Conservation (phyloP, 2,113 vertebrate genomes). For the Zapornia atra region DNA sequence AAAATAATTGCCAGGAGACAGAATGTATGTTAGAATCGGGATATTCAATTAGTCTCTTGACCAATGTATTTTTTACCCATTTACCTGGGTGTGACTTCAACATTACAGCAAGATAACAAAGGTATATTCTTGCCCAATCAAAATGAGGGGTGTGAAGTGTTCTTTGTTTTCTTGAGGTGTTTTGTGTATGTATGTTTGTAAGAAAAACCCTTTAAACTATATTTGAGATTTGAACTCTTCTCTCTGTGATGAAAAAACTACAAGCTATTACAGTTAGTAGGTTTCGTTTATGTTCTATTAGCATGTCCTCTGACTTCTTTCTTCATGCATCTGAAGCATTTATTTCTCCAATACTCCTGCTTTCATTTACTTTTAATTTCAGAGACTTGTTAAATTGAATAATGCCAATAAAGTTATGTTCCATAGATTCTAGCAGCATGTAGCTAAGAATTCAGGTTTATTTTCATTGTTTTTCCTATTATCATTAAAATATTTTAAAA, state of each 20-base stretch:
- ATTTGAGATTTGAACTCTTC: background rate
- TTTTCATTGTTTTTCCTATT: background rate
- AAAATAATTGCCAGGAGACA: background rate
- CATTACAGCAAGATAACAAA: background rate
- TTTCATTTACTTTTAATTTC: background rate
- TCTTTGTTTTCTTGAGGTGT: too few relatives aligned
- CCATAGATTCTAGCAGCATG: background rate
- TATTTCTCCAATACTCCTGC: background rate
- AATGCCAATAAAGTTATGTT: background rate
- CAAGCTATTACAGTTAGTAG: background rate
- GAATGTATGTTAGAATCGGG: background rate
- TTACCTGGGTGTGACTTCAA: background rate
- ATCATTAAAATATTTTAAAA: background rate
- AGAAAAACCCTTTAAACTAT: background rate
- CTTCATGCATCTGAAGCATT: background rate
- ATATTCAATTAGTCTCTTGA: background rate
- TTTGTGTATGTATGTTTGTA: background rate
- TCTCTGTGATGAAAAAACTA: background rate
- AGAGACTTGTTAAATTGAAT: background rate
- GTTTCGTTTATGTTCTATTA: background rate
- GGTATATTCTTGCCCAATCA: background rate
- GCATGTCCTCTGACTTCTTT: rapidly evolving
- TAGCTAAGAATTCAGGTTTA: background rate
- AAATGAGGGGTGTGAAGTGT: background rate
- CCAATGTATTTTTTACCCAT: background rate